Conservation (phyloP, 1,140 invertebrate species). For the Melanaphis sacchari region DNA sequence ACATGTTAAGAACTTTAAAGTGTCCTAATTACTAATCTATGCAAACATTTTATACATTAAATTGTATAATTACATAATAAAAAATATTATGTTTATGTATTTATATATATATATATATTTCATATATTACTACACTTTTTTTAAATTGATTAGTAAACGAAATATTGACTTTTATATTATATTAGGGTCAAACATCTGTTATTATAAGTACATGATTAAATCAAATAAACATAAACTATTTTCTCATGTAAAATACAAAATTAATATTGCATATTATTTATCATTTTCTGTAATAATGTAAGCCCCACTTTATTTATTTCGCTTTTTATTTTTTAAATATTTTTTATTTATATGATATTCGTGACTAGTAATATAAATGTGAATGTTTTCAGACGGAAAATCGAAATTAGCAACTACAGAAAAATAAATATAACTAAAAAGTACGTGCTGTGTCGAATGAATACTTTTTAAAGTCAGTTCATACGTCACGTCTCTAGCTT, state of each 20-base stretch:
- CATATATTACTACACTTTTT: background rate
- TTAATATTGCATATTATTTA: constrained; percentile 15
- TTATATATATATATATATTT: background rate
- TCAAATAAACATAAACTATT: background rate
- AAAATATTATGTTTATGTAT: background rate
- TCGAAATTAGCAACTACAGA: constrained; percentile 36
- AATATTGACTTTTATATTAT: background rate
- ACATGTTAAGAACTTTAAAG: background rate
- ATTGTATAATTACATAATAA: background rate
- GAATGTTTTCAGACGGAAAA: constrained; percentile 30
- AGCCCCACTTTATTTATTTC: background rate
- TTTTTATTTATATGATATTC: constrained; percentile 44
- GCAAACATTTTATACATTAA: background rate
- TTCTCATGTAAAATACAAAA: background rate
- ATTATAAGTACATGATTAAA: constrained; percentile 1
- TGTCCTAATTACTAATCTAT: background rate
- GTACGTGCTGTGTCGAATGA: constrained; percentile 26
- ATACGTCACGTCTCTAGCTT: constrained; percentile 31
- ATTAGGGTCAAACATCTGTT: background rate
- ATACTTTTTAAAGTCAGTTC: constrained; percentile 12
- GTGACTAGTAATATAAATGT: constrained; percentile 29
- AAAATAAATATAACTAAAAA: constrained; percentile 47
- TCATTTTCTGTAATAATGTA: background rate
- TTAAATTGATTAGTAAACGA: background rate
- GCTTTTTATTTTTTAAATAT: background rate